Evolutionary conservation across 2,888 invertebrate species (phyloP).

Genomic region (Drosophila prostipennis): DNA sequence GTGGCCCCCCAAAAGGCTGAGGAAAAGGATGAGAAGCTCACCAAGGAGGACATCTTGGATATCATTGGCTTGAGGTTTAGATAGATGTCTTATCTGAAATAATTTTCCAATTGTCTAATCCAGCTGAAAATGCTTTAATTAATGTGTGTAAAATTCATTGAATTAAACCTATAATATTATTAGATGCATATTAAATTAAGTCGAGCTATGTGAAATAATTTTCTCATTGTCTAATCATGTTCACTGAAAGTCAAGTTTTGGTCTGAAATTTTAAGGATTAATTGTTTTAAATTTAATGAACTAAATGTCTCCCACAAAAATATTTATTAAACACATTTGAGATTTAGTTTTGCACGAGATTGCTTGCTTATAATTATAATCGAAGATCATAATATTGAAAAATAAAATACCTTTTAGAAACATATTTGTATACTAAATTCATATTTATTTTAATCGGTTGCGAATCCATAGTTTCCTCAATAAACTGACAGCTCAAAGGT

Average conservation of each 20-base stretch:
- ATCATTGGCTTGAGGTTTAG: conserved; percentile 55
- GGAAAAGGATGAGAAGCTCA: conserved; percentile 41
- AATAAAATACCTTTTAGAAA: too few relatives aligned
- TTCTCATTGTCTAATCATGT: too few relatives aligned
- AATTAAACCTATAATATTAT: too few relatives aligned
- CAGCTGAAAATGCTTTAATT: not conserved
- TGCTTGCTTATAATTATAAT: too few relatives aligned
- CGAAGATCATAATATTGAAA: too few relatives aligned
- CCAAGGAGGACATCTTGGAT: conserved; percentile 61
- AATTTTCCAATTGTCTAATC: not conserved
- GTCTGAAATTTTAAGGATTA: too few relatives aligned
- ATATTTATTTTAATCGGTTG: not conserved
- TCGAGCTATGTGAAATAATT: too few relatives aligned
- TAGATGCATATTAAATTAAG: not conserved
- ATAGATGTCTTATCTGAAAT: not conserved
- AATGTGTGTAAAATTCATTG: not conserved
- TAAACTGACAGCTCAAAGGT: conserved; percentile 11
- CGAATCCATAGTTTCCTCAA: not conserved
- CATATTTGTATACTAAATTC: not conserved
- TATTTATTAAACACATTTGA: too few relatives aligned
- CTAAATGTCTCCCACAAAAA: too few relatives aligned
- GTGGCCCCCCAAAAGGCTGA: conserved; percentile 1
- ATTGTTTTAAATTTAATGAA: too few relatives aligned
- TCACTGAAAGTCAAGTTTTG: too few relatives aligned
- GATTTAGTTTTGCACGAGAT: too few relatives aligned